Evolutionary conservation across 2,113 vertebrate species (phyloP), one percentile per base, ranked within the genome.

Genomic region (Oplegnathus fasciatus): DNA sequence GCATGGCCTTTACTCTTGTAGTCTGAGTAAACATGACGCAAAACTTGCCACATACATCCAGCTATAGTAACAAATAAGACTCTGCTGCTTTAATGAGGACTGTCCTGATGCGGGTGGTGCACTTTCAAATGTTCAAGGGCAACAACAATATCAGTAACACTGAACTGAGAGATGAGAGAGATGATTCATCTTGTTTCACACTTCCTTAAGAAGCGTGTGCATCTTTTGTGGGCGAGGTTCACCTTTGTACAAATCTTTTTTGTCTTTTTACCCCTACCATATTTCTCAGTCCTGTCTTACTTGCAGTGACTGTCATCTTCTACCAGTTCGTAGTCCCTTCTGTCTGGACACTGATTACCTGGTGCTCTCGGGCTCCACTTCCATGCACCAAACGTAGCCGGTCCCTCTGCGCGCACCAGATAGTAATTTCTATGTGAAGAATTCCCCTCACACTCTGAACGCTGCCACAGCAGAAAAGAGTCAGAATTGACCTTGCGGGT

Each of bases 401-500:
- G 60, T 20, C 9, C 46, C 34, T 28, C 30, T 58, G 44, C 44
- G 37, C 28, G 37, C 70, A 69, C 52, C 70, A 66, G 20, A 40
- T 66, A 70, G 76, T 58, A 71, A 73, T 91, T 91, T 72, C 64
- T 52, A 62, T 78, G 73, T 86, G 83, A 83, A 83, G 78, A 86
- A 82, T 69, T 84, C 74, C 84, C 75, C 65, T 48, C 71, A 68
- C 50, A 22, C 66, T 60, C 13, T 60, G 78, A 68, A 61, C 17
- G 67, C 84, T 79, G 84, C 73, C 66, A 60, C 58, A 69, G 86
- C 34, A 86, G 74, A 67, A 71, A 83, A 10, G 34, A 86, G 50
- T 82, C 80, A 83, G 70, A 84, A 44, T 46, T 83, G 82, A 92
- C 89, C 86, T 92, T 92, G 86, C 26, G 61, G 65, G 60, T 83